A percentile compares a stretch with the other conserved stretches of the same genome.
Evolutionary conservation across 2,113 vertebrate species (phyloP).

Genomic region (Xyrauchen texanus): DNA sequence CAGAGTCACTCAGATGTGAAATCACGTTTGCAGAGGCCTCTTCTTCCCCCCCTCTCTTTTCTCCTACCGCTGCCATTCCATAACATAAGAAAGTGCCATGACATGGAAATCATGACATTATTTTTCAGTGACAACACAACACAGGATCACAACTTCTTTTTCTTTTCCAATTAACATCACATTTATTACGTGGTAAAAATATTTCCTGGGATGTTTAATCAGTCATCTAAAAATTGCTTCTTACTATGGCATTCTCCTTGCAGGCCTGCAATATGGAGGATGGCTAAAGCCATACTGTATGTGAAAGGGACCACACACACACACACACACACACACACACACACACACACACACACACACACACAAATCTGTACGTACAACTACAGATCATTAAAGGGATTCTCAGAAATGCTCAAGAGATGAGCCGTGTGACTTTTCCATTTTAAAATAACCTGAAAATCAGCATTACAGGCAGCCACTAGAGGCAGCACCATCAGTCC

Average conservation of each 20-base stretch:
- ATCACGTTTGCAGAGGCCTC: conserved; percentile 54
- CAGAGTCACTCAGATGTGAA: conserved; percentile 64
- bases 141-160: conserved; percentile 25
- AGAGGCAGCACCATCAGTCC: neutral
- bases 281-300: no score
- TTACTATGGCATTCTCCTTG: conserved; percentile 1
- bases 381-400: conserved; percentile 22
- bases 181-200: conserved; percentile 42
- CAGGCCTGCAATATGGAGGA: no score
- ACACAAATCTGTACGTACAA: neutral
- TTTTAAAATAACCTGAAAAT: conserved; percentile 38
- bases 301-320: neutral
- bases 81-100: conserved; percentile 9
- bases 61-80: conserved; percentile 8
- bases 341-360: no score
- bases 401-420: conserved; percentile 31
- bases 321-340: no score
- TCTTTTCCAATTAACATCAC: conserved; percentile 32
- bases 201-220: conserved; percentile 33
- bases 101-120: conserved; percentile 28
- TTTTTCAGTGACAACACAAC: conserved; percentile 29
- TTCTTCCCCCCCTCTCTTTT: conserved; percentile 14
- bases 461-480: conserved; percentile 12
- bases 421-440: conserved; percentile 3
- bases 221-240: conserved; percentile 36